A percentile compares a stretch with the other conserved stretches of the same genome.
phyloP scores from a whole-genome alignment of 1,140 invertebrate species.

The Papilio xuthus region DNA sequence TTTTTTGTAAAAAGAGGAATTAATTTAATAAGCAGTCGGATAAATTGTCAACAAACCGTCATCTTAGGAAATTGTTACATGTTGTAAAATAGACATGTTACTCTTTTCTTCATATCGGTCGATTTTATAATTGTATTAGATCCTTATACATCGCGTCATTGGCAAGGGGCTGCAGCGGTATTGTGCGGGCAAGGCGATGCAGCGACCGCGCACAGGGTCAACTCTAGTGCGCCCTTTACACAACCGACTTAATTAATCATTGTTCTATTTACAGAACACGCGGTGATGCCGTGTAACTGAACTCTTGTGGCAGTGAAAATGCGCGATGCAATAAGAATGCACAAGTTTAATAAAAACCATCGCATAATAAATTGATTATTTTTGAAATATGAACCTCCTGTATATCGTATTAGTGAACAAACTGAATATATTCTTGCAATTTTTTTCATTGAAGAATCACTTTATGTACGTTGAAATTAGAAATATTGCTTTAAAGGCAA shows the following conservation, averaged over 20 bases:
- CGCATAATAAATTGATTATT: too few species aligned
- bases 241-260: slow-evolving; percentile 39
- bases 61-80: too few species aligned
- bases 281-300: slow-evolving; percentile 28
- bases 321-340: background rate
- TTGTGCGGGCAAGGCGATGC: background rate
- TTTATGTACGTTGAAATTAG: too few species aligned
- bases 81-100: background rate
- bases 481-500: too few species aligned
- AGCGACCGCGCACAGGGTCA: slow-evolving; percentile 24
- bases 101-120: background rate
- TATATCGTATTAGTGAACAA: too few species aligned
- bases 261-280: slow-evolving; percentile 33
- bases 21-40: too few species aligned
- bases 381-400: too few species aligned
- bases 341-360: too few species aligned
- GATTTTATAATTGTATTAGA: background rate
- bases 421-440: too few species aligned
- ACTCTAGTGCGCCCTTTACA: slow-evolving; percentile 35
- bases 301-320: slow-evolving; percentile 32
- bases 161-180: slow-evolving; percentile 4
- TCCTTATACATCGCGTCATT: background rate
- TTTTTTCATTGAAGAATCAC: too few species aligned
- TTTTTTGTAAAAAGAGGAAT: too few species aligned
- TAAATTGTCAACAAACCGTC: too few species aligned